phyloP scores from a whole-genome alignment of 1,140 invertebrate genomes.

The Camponotus floridanus region DNA sequence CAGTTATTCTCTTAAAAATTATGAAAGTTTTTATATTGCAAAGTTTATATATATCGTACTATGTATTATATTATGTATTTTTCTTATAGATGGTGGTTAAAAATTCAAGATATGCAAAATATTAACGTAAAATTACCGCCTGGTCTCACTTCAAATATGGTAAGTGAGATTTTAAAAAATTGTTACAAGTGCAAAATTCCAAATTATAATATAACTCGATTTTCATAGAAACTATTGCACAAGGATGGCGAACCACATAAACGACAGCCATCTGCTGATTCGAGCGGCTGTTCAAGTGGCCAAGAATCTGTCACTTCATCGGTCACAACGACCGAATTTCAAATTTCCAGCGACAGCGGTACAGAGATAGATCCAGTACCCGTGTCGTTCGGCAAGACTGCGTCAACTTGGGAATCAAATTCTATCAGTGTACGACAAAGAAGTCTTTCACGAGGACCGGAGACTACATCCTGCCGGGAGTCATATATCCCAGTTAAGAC shows the following conservation, averaged over 20 bases:
- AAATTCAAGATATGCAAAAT: constrained; percentile 86
- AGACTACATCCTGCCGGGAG: constrained; percentile 72
- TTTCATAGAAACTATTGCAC: constrained; percentile 82
- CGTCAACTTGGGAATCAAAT: constrained; percentile 79
- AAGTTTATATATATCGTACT: neutral
- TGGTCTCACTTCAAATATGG: constrained; percentile 85
- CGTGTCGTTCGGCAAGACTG: constrained; percentile 77
- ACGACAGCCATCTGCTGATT: constrained; percentile 86
- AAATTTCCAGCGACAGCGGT: constrained; percentile 86
- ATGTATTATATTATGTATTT: constrained; percentile 11
- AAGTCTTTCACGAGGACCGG: constrained; percentile 67
- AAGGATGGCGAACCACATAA: constrained; percentile 83
- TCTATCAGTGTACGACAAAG: constrained; percentile 81
- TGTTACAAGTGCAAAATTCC: neutral
- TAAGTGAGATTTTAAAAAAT: constrained; percentile 63
- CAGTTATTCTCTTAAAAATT: neutral
- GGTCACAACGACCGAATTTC: constrained; percentile 85
- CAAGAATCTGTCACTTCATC: constrained; percentile 88
- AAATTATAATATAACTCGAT: neutral
- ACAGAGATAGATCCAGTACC: constrained; percentile 85
- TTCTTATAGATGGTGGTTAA: constrained; percentile 84
- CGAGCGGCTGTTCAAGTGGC: constrained; percentile 87
- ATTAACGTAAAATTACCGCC: constrained; percentile 87
- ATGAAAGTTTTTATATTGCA: constrained; percentile 39
- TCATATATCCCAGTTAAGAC: constrained; percentile 80